phyloP scores from a whole-genome alignment of 2,888 invertebrate genomes.

The Drosophila subsilvestris region DNA sequence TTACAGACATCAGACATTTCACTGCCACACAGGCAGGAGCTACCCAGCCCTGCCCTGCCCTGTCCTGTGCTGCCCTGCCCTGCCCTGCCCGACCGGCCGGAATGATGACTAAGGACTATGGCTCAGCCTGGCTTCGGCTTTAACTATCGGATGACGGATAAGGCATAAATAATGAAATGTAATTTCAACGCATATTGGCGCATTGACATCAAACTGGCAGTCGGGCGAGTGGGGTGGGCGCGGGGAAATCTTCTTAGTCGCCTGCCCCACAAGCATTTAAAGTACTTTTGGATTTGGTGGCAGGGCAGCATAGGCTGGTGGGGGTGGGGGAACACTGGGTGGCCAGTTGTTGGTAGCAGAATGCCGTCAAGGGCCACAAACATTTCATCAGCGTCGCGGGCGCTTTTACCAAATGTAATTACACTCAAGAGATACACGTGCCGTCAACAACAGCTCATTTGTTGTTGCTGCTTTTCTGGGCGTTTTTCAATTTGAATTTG shows the following conservation, averaged over 20 bases:
- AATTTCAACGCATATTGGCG: constrained; percentile 65
- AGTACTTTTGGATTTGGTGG: constrained; percentile 6
- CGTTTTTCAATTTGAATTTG: constrained; percentile 64
- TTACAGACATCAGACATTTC: constrained; percentile 32
- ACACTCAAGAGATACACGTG: constrained; percentile 75
- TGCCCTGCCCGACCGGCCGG: too few species aligned
- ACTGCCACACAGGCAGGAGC: constrained; percentile 28
- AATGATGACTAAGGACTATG: background rate
- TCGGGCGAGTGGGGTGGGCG: background rate
- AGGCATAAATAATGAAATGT: constrained; percentile 67
- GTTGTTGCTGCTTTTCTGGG: constrained; percentile 29
- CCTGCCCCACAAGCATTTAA: constrained; percentile 32
- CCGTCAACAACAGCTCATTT: constrained; percentile 54
- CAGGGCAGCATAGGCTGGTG: too few species aligned
- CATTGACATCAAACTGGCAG: constrained; percentile 48
- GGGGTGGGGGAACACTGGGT: background rate
- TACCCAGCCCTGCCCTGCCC: too few species aligned
- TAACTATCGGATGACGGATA: constrained; percentile 41
- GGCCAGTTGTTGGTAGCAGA: constrained; percentile 20
- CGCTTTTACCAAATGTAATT: constrained; percentile 75
- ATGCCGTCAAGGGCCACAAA: constrained; percentile 41
- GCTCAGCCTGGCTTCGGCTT: constrained; percentile 11
- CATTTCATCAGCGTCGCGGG: constrained; percentile 47
- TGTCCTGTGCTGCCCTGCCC: too few species aligned
- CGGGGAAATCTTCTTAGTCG: constrained; percentile 34